These are phyloP conservation scores for Caerostris darwini DNA, from an alignment of 1,140 invertebrate genomes.

Conservation along the genomic window DNA sequence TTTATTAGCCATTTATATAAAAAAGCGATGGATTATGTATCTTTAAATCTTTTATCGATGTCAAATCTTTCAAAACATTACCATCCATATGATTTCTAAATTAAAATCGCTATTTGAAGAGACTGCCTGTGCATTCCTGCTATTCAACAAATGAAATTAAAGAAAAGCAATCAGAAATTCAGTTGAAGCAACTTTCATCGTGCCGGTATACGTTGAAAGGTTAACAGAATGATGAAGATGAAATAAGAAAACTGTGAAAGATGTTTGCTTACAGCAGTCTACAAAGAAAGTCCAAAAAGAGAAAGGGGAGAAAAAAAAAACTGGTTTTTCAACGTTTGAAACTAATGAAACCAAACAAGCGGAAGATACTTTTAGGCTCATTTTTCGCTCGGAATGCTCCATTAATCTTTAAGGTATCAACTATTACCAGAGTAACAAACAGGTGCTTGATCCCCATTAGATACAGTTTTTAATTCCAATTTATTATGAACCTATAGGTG, in stretches of 20 bases:
- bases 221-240: neutral
- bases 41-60: too few relatives aligned
- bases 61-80: too few relatives aligned
- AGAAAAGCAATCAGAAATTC: too few relatives aligned
- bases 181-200: too few relatives aligned
- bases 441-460: slow-evolving; percentile 25
- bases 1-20: too few relatives aligned
- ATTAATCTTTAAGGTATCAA: slow-evolving; percentile 47
- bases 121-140: too few relatives aligned
- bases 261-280: neutral
- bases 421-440: slow-evolving; percentile 38
- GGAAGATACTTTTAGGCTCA: slow-evolving; percentile 50
- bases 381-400: slow-evolving; percentile 36
- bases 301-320: neutral
- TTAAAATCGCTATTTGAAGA: too few relatives aligned
- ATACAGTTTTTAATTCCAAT: neutral
- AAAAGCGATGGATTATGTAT: too few relatives aligned
- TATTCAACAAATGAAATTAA: too few relatives aligned
- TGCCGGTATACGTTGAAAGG: neutral
- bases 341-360: slow-evolving; percentile 46
- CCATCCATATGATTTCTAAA: too few relatives aligned
- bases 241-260: neutral
- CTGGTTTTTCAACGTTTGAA: slow-evolving; percentile 34
- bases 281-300: neutral
- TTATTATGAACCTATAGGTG: neutral